Conservation (phyloP, 2,113 vertebrate species). For the Pituophis catenifer region DNA sequence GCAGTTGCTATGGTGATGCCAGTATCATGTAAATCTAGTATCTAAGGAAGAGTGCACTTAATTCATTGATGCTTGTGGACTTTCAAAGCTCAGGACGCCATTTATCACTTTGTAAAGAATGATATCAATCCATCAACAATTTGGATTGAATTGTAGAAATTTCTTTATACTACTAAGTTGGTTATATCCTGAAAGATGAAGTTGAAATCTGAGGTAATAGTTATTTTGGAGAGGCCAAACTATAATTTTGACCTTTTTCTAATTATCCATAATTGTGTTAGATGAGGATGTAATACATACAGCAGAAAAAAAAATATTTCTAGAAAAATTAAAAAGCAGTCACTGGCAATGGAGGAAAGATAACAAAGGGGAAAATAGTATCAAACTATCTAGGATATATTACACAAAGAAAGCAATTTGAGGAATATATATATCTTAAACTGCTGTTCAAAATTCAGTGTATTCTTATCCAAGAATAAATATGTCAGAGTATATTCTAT, state of each 20-base stretch:
- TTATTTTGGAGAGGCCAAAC: neutral
- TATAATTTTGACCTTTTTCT: neutral
- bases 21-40: constrained; percentile 32
- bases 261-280: neutral
- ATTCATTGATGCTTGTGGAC: constrained; percentile 31
- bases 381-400: neutral
- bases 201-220: neutral
- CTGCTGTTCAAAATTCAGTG: neutral
- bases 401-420: neutral
- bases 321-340: neutral
- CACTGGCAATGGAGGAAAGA: neutral
- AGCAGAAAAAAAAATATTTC: neutral
- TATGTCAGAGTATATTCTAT: neutral
- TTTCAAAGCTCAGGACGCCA: constrained; percentile 13
- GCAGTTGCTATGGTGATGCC: constrained; percentile 37
- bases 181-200: neutral
- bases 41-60: constrained; percentile 45
- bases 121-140: neutral
- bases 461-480: neutral
- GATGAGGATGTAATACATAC: neutral
- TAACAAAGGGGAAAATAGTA: neutral
- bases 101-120: neutral
- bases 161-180: neutral
- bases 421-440: neutral
- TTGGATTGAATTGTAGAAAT: neutral